Percentiles rank a stretch among this genome's conserved stretches.
These are phyloP conservation scores for Drosophila parthenogenetica DNA, from an alignment of 2,888 invertebrate species.

Conservation along the genomic window DNA sequence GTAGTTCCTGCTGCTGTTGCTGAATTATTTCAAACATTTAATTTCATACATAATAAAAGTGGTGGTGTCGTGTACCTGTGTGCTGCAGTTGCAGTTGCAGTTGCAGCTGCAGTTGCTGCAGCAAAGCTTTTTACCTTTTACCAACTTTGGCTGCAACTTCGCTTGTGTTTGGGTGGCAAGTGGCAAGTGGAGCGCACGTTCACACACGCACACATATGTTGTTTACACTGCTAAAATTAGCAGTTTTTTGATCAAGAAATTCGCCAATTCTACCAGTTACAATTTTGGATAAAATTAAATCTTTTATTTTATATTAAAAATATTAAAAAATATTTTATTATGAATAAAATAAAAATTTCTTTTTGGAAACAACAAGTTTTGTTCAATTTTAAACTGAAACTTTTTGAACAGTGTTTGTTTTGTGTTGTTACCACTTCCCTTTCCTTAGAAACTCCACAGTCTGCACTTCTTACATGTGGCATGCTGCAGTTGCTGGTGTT, in stretches of 20 bases:
- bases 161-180: conserved; percentile 28
- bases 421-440: background rate
- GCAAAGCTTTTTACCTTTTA: conserved; percentile 27
- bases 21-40: conserved; percentile 75
- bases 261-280: too few species aligned
- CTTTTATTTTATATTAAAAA: too few species aligned
- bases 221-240: background rate
- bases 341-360: too few species aligned
- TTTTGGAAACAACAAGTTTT: too few species aligned
- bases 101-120: conserved; percentile 12
- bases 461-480: conserved; percentile 10
- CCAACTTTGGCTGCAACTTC: conserved; percentile 18
- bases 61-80: conserved; percentile 26
- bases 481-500: background rate
- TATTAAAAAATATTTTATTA: too few species aligned
- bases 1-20: conserved; percentile 31
- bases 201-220: conserved; percentile 48
- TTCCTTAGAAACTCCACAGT: too few species aligned
- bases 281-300: too few species aligned
- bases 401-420: conserved; percentile 18
- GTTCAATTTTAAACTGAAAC: too few species aligned
- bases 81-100: conserved; percentile 8
- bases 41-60: conserved; percentile 56
- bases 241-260: too few species aligned
- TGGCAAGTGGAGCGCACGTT: conserved; percentile 72